phyloP scores from a whole-genome alignment of 2,888 invertebrate species.

The Volucella zonaria region DNA sequence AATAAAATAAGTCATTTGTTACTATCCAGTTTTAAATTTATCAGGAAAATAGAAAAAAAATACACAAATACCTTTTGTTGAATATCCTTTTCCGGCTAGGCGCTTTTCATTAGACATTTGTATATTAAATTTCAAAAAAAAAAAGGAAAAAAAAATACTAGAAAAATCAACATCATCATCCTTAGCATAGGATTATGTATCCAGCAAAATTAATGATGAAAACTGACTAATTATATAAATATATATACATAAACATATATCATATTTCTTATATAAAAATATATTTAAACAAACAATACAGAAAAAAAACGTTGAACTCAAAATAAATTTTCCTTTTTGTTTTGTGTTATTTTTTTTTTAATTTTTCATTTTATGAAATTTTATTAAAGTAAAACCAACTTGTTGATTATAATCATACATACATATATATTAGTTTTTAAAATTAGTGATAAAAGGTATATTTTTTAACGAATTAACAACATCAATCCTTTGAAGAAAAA shows the following conservation, averaged over 20 bases:
- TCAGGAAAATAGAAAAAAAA: constrained; percentile 15
- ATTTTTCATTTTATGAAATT: constrained; percentile 59
- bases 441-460: constrained; percentile 51
- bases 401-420: constrained; percentile 52
- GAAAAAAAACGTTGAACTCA: constrained; percentile 76
- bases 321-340: not conserved
- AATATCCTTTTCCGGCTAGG: constrained; percentile 65
- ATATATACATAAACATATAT: constrained; percentile 66
- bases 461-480: constrained; percentile 58
- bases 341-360: constrained; percentile 19
- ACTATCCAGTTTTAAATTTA: constrained; percentile 35
- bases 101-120: constrained; percentile 72
- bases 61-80: constrained; percentile 52
- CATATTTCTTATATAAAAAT: constrained; percentile 71
- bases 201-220: constrained; percentile 55
- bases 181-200: constrained; percentile 63
- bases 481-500: constrained; percentile 30
- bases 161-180: constrained; percentile 56
- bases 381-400: constrained; percentile 50
- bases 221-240: constrained; percentile 69
- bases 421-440: constrained; percentile 42
- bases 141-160: constrained; percentile 10
- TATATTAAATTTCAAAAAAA: constrained; percentile 57
- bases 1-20: constrained; percentile 14
- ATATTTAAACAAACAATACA: constrained; percentile 72